Percentiles rank a stretch among this genome's conserved stretches.
Evolutionary conservation across 1,140 invertebrate species (phyloP).

Genomic region (Charaxes varanes): DNA sequence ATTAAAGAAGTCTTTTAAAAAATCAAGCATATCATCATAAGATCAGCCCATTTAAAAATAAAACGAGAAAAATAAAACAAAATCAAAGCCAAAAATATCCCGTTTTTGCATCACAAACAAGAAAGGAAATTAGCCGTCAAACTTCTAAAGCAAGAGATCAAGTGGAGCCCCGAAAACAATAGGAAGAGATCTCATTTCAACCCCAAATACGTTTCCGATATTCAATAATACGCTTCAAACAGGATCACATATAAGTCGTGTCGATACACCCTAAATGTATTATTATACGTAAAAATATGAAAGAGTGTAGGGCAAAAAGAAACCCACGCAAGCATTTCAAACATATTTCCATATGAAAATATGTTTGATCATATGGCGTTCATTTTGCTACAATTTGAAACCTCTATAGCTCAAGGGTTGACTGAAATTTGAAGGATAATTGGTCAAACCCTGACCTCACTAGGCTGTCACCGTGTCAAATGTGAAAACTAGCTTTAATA

Average conservation of each 20-base stretch:
- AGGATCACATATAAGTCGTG: conserved; percentile 38
- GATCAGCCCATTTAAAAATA: background rate
- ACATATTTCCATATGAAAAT: too few species aligned
- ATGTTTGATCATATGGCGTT: too few species aligned
- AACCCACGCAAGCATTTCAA: too few species aligned
- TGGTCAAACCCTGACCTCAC: too few species aligned
- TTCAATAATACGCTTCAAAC: conserved; percentile 59
- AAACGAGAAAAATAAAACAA: background rate
- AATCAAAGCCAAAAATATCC: background rate
- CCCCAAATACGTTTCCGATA: conserved; percentile 58
- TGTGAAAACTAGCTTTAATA: too few species aligned
- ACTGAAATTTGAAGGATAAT: too few species aligned
- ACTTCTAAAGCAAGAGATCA: conserved; percentile 43
- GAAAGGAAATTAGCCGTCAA: conserved; percentile 48
- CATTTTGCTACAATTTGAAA: too few species aligned
- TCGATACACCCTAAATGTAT: conserved; percentile 27
- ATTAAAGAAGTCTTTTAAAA: too few species aligned
- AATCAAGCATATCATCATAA: too few species aligned
- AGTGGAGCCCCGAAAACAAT: conserved; percentile 45
- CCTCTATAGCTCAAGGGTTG: too few species aligned
- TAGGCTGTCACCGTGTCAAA: too few species aligned
- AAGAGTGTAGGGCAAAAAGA: too few species aligned
- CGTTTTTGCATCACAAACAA: conserved; percentile 18
- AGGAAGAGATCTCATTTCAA: conserved; percentile 53
- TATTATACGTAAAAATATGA: conserved; percentile 1